Evolutionary conservation across 2,797 vertebrate species (phyloP).

Genomic region (Dromococcyx pavoninus): DNA sequence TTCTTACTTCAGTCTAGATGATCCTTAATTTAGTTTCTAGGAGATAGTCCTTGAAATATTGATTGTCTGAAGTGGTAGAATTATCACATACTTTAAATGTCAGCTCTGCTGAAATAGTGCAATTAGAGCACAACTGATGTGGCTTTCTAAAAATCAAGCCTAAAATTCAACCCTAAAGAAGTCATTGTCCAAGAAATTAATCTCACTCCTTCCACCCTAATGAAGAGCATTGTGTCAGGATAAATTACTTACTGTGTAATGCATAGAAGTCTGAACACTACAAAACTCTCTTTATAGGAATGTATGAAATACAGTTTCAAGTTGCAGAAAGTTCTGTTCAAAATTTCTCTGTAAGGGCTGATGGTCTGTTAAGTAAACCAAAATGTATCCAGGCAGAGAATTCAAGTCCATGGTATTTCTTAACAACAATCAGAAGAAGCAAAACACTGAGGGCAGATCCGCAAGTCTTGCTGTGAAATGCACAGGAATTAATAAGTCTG

Average conservation of each 20-base stretch:
- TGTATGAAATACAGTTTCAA: not conserved
- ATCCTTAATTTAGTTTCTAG: slow-evolving; percentile 45
- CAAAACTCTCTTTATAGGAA: not conserved
- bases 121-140: slow-evolving; percentile 56
- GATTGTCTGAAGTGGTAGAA: slow-evolving; percentile 54
- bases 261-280: not conserved
- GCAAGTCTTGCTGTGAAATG: slow-evolving; percentile 17
- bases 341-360: not conserved
- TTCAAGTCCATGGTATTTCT: slow-evolving; percentile 43
- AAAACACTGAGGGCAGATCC: slow-evolving; percentile 39
- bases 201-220: not conserved
- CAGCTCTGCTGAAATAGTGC: slow-evolving; percentile 44
- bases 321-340: slow-evolving; percentile 34
- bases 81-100: slow-evolving; percentile 68
- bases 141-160: slow-evolving; percentile 35
- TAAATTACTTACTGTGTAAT: not conserved
- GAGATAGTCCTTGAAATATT: slow-evolving; percentile 44
- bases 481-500: slow-evolving; percentile 1
- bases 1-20: slow-evolving; percentile 18
- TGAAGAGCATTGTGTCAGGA: not conserved
- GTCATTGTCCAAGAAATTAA: not conserved
- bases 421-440: slow-evolving; percentile 13
- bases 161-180: slow-evolving; percentile 36
- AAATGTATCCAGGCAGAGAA: slow-evolving; percentile 30
- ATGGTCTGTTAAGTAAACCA: slow-evolving; percentile 10